phyloP scores from a whole-genome alignment of 2,797 vertebrate species.

The Enteromius trimaculatus region DNA sequence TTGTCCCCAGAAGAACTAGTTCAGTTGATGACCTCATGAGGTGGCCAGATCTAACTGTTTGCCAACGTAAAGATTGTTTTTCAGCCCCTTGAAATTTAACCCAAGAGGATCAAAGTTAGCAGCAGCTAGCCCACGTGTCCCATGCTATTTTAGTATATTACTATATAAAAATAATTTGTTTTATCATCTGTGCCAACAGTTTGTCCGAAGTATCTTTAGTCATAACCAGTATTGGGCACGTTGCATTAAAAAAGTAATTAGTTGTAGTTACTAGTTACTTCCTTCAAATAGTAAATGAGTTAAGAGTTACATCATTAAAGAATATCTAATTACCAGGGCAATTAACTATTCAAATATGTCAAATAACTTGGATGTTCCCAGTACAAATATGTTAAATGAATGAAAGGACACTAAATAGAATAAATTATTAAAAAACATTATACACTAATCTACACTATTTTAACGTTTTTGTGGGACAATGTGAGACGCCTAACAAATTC shows the following conservation, averaged over 20 bases:
- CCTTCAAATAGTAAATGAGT: too few relatives aligned
- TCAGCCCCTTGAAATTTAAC: slow-evolving; percentile 77
- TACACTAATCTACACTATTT: too few relatives aligned
- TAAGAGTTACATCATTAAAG: too few relatives aligned
- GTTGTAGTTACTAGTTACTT: too few relatives aligned
- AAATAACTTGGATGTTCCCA: too few relatives aligned
- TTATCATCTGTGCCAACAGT: neutral
- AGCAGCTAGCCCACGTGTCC: slow-evolving; percentile 74
- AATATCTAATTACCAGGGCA: too few relatives aligned
- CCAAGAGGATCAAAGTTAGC: slow-evolving; percentile 73
- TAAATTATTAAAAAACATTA: too few relatives aligned
- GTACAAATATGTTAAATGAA: too few relatives aligned
- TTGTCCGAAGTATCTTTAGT: neutral
- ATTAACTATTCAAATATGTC: too few relatives aligned
- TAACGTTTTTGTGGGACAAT: too few relatives aligned
- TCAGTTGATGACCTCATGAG: slow-evolving; percentile 71
- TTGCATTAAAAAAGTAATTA: slow-evolving; percentile 8
- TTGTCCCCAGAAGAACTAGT: slow-evolving; percentile 52
- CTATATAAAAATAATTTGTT: neutral
- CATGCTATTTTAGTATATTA: slow-evolving; percentile 6
- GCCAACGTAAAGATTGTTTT: slow-evolving; percentile 80
- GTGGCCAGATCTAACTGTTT: slow-evolving; percentile 71
- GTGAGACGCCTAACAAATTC: too few relatives aligned
- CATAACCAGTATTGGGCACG: slow-evolving; percentile 46
- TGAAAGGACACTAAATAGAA: too few relatives aligned